Evolutionary conservation across 1,140 invertebrate genomes (phyloP), one percentile per base, ranked within the genome.

Genomic region (Atopsyche davidsoni): DNA sequence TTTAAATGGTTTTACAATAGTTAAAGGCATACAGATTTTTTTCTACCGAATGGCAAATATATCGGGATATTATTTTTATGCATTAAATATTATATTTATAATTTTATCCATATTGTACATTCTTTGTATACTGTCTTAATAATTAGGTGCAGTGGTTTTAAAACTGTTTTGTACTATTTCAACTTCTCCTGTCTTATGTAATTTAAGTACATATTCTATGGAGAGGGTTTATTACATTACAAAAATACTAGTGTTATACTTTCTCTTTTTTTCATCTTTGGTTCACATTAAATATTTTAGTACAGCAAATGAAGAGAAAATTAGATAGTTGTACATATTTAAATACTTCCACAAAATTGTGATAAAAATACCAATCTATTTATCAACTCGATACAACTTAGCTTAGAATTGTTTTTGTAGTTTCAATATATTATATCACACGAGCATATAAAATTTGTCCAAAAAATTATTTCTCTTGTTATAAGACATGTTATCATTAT

Each of bases 91-190:
- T 55, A 51, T 41, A 47, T 28, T 56, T 24, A 40, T 54, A n/a
- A n/a, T n/a, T n/a, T n/a, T n/a, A n/a, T n/a, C n/a, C n/a, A 54
- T 54, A 58, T 58, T 54, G 51, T 58, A 58, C 51, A 54, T 58
- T 57, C 18, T 57, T 58, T 58, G 56, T 58, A 58, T 58, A 58
- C 56, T 53, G 56, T 54, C 55, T 57, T 57, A 57, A 36, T 35
- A 46, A 39, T 53, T 57, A 57, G 18, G 55, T 57, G 55, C 55
- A 53, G 53, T 50, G 50, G 55, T 47, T 57, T 57, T 40, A 53
- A 18, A 51, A 53, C 42, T 31, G 45, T 57, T 57, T 57, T 57
- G 55, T 57, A 57, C 55, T 57, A 50, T 57, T 47, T 57, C 55
- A 53, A 42, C 49, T 51, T 55, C 45, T 23, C 45, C 43, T 16